Conservation (phyloP, 2,888 invertebrate species). For the Drosophila siamana region DNA sequence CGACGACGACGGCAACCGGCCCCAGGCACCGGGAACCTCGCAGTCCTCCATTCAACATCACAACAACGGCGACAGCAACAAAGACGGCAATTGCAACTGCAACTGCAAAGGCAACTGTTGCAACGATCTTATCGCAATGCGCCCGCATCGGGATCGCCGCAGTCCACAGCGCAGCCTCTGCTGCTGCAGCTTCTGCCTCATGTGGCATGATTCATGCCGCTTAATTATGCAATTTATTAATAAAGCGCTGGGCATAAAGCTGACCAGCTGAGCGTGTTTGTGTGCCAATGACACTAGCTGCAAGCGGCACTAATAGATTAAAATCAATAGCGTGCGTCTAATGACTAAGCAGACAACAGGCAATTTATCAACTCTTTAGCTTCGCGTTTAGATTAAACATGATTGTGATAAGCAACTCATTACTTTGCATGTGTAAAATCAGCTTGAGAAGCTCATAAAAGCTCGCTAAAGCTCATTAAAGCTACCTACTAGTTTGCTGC, state of each 20-base stretch:
- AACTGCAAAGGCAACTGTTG: conserved; percentile 25
- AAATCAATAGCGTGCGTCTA: background rate
- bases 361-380: background rate
- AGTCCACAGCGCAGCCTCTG: background rate
- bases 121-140: conserved; percentile 53
- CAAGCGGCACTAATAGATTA: background rate
- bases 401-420: no score
- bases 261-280: conserved; percentile 20
- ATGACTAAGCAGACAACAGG: background rate
- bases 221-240: conserved; percentile 79
- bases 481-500: no score
- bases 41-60: conserved; percentile 27
- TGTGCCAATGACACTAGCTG: conserved; percentile 33
- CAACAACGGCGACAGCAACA: conserved; percentile 10
- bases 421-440: no score
- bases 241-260: conserved; percentile 38
- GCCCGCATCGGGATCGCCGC: conserved; percentile 37
- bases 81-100: conserved; percentile 7
- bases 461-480: background rate
- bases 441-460: no score
- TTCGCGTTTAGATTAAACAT: background rate
- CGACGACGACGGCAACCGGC: background rate
- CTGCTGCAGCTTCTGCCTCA: background rate
- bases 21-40: conserved; percentile 15
- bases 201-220: conserved; percentile 50